Conservation (phyloP, 2,888 invertebrate species). For the Amblyjoppa proteus region DNA sequence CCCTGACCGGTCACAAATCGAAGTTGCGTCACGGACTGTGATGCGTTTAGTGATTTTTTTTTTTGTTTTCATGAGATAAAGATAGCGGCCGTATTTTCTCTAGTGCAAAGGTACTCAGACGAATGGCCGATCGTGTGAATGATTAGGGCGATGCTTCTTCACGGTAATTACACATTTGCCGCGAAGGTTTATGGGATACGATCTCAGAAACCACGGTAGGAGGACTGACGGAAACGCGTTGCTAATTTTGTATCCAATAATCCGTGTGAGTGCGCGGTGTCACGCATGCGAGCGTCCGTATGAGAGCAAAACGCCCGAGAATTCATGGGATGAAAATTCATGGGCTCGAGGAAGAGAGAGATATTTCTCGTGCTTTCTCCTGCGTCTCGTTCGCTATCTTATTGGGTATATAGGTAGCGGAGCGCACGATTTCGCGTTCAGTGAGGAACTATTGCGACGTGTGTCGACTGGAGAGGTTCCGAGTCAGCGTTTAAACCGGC, state of each 20-base stretch:
- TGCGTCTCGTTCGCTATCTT: constrained; percentile 29
- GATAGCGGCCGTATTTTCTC: constrained; percentile 34
- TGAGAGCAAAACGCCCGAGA: constrained; percentile 48
- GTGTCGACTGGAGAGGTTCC: background rate
- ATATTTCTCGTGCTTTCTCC: constrained; percentile 37
- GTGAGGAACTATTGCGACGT: constrained; percentile 49
- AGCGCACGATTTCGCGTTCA: constrained; percentile 44
- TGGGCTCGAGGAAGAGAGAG: constrained; percentile 25
- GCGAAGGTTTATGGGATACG: constrained; percentile 36
- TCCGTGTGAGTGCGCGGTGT: constrained; percentile 55
- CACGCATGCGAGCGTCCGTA: constrained; percentile 20
- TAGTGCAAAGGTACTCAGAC: background rate
- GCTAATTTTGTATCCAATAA: constrained; percentile 68
- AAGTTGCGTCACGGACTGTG: constrained; percentile 3
- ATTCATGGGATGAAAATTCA: constrained; percentile 64
- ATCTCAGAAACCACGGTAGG: constrained; percentile 31
- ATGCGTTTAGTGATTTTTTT: background rate
- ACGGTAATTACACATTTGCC: constrained; percentile 65
- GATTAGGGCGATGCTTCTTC: constrained; percentile 62
- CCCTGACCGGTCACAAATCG: background rate
- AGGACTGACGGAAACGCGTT: constrained; percentile 61
- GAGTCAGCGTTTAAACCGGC: constrained; percentile 45
- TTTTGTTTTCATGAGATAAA: background rate
- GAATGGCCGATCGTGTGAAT: constrained; percentile 64
- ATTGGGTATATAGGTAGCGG: constrained; percentile 13